A percentile compares a stretch with the other conserved stretches of the same genome.
phyloP scores from a whole-genome alignment of 1,140 invertebrate species.

The Zaprionus kolodkinae region DNA sequence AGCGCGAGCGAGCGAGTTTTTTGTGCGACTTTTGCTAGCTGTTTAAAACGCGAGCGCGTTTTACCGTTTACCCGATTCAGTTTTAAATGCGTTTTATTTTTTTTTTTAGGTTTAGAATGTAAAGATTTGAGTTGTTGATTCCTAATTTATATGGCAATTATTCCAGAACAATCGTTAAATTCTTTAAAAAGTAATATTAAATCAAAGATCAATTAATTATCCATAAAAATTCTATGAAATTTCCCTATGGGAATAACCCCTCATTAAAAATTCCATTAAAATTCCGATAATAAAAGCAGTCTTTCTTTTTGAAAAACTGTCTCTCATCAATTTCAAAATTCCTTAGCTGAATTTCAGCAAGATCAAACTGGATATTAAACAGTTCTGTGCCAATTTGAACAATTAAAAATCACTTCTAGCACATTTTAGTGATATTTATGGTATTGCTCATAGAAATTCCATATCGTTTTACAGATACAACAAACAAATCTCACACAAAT shows the following conservation, averaged over 20 bases:
- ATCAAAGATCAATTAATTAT: no score
- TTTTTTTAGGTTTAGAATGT: background rate
- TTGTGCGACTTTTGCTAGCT: constrained; percentile 46
- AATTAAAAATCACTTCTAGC: background rate
- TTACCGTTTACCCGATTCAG: constrained; percentile 34
- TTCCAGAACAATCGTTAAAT: no score
- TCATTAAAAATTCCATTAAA: background rate
- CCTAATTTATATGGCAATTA: no score
- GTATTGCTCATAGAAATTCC: constrained; percentile 36
- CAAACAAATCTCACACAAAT: constrained; percentile 34
- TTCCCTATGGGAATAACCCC: no score
- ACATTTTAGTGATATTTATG: constrained; percentile 1
- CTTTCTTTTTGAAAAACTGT: background rate
- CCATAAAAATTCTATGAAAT: no score
- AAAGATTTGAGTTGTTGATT: background rate
- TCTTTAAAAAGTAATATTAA: no score
- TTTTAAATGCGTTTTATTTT: constrained; percentile 11
- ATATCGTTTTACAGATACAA: constrained; percentile 32
- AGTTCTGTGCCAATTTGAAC: background rate
- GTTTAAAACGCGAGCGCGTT: constrained; percentile 48
- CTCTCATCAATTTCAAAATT: background rate
- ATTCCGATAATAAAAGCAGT: background rate
- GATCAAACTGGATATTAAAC: constrained; percentile 4
- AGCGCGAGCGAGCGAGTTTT: constrained; percentile 60
- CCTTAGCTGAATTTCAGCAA: background rate